Evolutionary conservation across 1,140 invertebrate species (phyloP).

Genomic region (Tyrophagus putrescentiae): DNA sequence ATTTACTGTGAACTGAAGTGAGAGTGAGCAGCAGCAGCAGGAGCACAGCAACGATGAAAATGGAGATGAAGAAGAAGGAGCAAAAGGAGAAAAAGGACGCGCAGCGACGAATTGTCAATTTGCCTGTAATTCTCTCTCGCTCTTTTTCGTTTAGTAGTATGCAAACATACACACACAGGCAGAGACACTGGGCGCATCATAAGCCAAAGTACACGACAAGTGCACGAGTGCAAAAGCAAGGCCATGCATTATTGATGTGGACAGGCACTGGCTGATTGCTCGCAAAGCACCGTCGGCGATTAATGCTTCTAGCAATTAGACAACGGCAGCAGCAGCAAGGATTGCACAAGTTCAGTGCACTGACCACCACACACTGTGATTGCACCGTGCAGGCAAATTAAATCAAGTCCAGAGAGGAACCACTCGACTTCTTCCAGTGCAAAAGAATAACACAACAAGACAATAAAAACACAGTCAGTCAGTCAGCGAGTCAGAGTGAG

Average conservation of each 20-base stretch:
- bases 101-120: neutral
- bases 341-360: too few species aligned
- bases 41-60: too few species aligned
- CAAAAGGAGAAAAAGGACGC: too few species aligned
- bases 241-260: constrained; percentile 7
- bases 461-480: neutral
- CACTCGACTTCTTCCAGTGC: neutral
- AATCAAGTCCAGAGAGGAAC: neutral
- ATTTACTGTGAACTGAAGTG: too few species aligned
- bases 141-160: neutral
- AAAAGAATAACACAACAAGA: neutral
- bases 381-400: too few species aligned
- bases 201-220: too few species aligned
- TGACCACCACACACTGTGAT: too few species aligned
- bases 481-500: neutral
- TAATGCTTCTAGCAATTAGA: neutral
- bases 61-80: too few species aligned
- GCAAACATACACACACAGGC: constrained; percentile 3
- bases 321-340: too few species aligned
- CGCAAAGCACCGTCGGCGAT: neutral
- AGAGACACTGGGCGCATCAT: too few species aligned
- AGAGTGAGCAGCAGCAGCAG: too few species aligned
- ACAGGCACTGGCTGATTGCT: neutral
- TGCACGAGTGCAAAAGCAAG: too few species aligned
- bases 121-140: neutral